Evolutionary conservation across 2,888 invertebrate species (phyloP), one percentile per base, ranked within the genome.

Genomic region (Agriotes lineatus): DNA sequence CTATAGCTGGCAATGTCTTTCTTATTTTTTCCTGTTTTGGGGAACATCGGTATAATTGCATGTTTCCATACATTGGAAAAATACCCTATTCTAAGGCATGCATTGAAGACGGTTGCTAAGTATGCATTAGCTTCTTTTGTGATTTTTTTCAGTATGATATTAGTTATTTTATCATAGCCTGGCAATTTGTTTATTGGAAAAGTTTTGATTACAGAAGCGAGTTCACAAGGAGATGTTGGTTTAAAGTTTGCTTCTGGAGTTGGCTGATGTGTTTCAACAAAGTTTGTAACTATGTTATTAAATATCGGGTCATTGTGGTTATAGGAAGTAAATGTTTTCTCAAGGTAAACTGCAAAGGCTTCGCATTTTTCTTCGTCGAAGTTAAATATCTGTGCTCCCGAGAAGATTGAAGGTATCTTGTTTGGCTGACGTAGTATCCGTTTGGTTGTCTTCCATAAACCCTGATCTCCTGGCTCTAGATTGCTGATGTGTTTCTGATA

Each of bases 41-140:
- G 63, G 30, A 73, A 70, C 0, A 70, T 52, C 20, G 73, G 20
- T 6, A 74, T 56, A 16, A 64, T 59, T 3, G 72, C 73, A 22
- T 68, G 48, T 62, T 72, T 72, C 73, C 71, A 72, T 0, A 2
- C 5, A 1, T 14, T 56, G 9, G 74, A 72, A 61, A 71, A 73
- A 50, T 73, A 67, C 2, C 44, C 42, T 1, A 64, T 22, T 52
- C 19, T 66, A 7, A 72, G 9, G 19, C 64, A 65, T 1, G 50
- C 45, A 33, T 72, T 73, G 5, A 64, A 64, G 10, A 70, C 72
- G 35, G 67, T 56, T 2, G 58, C 67, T 22, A 73, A n/a, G 50
- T 70, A 67, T 0, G 68, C 62, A 14, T 69, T 16, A 35, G 67
- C 61, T 65, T 72, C 75, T 35, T 63, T 62, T 0, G 67, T 14